A percentile compares a stretch with the other conserved stretches of the same genome.
Conservation (phyloP, 2,888 invertebrate species). For the Lasioglossum lativentre region DNA sequence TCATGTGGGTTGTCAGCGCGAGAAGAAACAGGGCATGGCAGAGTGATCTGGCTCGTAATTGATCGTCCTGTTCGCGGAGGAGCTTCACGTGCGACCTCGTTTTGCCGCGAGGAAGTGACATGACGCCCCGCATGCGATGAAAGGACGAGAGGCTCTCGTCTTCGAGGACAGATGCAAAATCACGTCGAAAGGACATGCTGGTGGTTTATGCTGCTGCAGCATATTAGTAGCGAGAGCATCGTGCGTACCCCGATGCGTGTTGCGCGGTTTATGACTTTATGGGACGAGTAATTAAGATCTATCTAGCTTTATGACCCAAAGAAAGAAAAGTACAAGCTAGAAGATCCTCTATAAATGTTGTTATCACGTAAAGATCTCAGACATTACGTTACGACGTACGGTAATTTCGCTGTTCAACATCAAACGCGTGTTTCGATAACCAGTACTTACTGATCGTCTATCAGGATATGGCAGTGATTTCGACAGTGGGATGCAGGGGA, state of each 20-base stretch:
- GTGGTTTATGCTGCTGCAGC: not conserved
- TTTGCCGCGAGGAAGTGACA: constrained; percentile 53
- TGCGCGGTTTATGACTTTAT: constrained; percentile 13
- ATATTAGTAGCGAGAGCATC: not conserved
- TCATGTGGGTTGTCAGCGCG: constrained; percentile 67
- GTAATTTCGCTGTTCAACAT: too few species aligned
- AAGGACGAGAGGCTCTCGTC: constrained; percentile 38
- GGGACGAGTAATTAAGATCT: constrained; percentile 22
- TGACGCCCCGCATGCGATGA: constrained; percentile 58
- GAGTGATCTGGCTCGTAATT: constrained; percentile 60
- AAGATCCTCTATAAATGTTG: not conserved
- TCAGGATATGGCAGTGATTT: too few species aligned
- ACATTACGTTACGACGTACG: too few species aligned
- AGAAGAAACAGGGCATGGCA: constrained; percentile 75
- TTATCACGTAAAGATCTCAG: not conserved
- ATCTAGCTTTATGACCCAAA: not conserved
- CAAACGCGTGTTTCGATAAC: too few species aligned
- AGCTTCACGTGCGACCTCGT: constrained; percentile 75
- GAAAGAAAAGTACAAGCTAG: constrained; percentile 2
- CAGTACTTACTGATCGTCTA: not conserved
- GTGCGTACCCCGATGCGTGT: not conserved
- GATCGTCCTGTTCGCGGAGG: constrained; percentile 60
- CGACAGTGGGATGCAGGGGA: too few species aligned
- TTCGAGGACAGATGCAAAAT: constrained; percentile 17
- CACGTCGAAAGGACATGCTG: not conserved